These are phyloP conservation scores for Danio aesculapii DNA, from an alignment of 2,797 vertebrate species.

Conservation along the genomic window DNA sequence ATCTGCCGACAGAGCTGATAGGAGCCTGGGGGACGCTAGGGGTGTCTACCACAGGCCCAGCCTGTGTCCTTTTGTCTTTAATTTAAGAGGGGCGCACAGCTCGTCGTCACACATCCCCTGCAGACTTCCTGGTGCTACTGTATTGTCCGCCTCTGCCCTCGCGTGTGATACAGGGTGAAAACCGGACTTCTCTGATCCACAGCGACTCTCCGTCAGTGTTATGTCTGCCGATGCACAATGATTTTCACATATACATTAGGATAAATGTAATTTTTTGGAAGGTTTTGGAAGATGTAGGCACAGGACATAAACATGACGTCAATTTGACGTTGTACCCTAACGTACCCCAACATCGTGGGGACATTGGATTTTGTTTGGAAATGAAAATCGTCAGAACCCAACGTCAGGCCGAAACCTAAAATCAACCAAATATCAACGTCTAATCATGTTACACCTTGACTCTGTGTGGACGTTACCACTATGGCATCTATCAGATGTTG, in stretches of 20 bases:
- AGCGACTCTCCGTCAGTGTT: slow-evolving; percentile 39
- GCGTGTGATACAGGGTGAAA: slow-evolving; percentile 50
- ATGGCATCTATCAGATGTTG: too few species aligned
- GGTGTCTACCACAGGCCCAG: slow-evolving; percentile 37
- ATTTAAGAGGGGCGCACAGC: slow-evolving; percentile 23
- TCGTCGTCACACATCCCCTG: slow-evolving; percentile 40
- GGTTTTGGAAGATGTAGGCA: background rate
- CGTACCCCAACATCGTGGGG: too few species aligned
- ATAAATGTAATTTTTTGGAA: background rate
- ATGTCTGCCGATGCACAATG: slow-evolving; percentile 26
- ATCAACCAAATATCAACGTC: too few species aligned
- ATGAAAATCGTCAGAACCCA: too few species aligned
- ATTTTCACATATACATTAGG: slow-evolving; percentile 10
- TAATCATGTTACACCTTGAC: too few species aligned
- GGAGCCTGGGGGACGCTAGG: slow-evolving; percentile 68
- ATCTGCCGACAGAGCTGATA: slow-evolving; percentile 73
- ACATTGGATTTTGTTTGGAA: too few species aligned
- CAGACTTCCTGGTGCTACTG: slow-evolving; percentile 57
- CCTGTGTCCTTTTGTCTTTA: slow-evolving; percentile 34
- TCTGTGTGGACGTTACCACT: too few species aligned
- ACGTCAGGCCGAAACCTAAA: too few species aligned
- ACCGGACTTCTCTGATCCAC: slow-evolving; percentile 32
- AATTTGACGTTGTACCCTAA: too few species aligned
- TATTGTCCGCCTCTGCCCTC: slow-evolving; percentile 55
- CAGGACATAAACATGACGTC: too few species aligned